phyloP scores from a whole-genome alignment of 2,113 vertebrate genomes.

The Tragelaphus buxtoni region DNA sequence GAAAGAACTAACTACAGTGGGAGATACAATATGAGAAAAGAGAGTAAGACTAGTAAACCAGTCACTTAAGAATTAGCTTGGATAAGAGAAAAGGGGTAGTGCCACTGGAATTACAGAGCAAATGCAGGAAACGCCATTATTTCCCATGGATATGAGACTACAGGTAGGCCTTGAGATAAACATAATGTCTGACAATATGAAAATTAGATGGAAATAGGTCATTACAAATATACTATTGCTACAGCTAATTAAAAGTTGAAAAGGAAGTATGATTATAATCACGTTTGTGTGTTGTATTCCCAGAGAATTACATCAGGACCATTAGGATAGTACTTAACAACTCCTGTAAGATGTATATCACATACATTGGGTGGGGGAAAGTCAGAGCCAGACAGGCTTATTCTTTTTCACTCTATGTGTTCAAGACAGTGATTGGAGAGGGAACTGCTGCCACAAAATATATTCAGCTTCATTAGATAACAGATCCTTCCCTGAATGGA shows the following conservation, averaged over 20 bases:
- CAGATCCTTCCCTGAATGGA: not conserved
- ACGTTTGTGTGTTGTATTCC: not conserved
- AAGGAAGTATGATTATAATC: not conserved
- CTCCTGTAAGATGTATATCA: not conserved
- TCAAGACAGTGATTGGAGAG: not conserved
- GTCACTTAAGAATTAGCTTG: not conserved
- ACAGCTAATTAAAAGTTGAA: not conserved
- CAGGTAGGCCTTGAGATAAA: not conserved
- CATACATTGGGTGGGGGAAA: not conserved
- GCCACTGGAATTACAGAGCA: rapidly evolving
- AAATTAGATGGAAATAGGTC: not conserved
- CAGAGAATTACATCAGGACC: not conserved
- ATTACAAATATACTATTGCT: not conserved
- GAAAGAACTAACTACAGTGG: not conserved
- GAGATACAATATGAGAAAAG: not conserved
- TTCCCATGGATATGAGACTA: not conserved
- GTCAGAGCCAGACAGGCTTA: not conserved
- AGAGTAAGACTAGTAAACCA: not conserved
- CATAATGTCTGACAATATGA: not conserved
- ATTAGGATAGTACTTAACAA: not conserved
- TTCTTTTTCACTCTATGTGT: not conserved
- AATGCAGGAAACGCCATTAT: rapidly evolving
- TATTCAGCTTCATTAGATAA: not conserved
- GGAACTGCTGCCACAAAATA: not conserved
- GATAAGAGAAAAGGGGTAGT: not conserved